A percentile compares a stretch with the other conserved stretches of the same genome.
Evolutionary conservation across 2,797 vertebrate species (phyloP).

Genomic region (Anguilla marmorata): DNA sequence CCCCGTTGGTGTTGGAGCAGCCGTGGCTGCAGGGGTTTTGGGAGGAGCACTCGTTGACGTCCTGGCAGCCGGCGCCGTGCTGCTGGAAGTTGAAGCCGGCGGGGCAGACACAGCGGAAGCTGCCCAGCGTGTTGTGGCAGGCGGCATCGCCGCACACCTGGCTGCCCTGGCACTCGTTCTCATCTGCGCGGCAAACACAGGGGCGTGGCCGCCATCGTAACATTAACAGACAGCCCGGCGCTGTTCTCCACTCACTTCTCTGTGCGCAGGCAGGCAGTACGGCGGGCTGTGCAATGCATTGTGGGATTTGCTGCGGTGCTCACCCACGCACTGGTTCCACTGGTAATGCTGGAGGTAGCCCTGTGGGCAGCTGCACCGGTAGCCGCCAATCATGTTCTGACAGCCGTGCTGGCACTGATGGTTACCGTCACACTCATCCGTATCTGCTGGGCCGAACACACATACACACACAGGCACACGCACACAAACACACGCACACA

Average conservation of each 20-base stretch:
- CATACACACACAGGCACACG: neutral
- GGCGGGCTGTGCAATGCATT: neutral
- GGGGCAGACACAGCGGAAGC: conserved; percentile 97
- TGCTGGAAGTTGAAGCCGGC: conserved; percentile 92
- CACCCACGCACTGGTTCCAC: conserved; percentile 99
- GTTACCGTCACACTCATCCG: conserved; percentile 92
- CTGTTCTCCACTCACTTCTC: too few species aligned
- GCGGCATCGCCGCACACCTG: conserved; percentile 93
- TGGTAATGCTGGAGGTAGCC: conserved; percentile 98
- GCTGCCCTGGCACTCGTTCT: conserved; percentile 92
- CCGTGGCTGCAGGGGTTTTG: conserved; percentile 94
- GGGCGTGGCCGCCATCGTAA: neutral
- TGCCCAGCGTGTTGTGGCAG: conserved; percentile 97
- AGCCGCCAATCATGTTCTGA: conserved; percentile 95
- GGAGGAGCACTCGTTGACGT: conserved; percentile 92
- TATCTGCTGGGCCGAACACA: conserved; percentile 70
- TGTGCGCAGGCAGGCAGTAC: neutral
- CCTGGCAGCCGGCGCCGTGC: conserved; percentile 80
- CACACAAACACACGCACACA: neutral
- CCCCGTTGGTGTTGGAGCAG: conserved; percentile 96
- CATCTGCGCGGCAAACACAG: conserved; percentile 73
- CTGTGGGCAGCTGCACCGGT: conserved; percentile 94
- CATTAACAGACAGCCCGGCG: too few species aligned
- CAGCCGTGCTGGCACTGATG: conserved; percentile 97
- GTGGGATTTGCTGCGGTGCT: conserved; percentile 53